Evolutionary conservation across 2,888 invertebrate species (phyloP).

Genomic region (Andrena trimmerana): DNA sequence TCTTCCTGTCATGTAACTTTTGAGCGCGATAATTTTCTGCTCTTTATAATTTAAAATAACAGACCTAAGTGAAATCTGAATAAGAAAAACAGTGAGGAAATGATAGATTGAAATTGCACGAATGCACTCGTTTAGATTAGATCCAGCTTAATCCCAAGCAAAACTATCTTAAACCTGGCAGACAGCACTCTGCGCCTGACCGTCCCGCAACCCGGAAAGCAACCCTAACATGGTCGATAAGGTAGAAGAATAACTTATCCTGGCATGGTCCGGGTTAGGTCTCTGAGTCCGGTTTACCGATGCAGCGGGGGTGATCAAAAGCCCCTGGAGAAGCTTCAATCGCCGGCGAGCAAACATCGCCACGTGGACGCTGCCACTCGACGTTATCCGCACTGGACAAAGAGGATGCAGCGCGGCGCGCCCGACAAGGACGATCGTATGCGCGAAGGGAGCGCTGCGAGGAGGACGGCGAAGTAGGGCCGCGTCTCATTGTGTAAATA

Average conservation of each 20-base stretch:
- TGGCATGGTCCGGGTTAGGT: conserved; percentile 61
- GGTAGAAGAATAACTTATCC: conserved; percentile 76
- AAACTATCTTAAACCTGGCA: neutral
- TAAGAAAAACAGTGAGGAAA: too few species aligned
- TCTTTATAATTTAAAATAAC: too few species aligned
- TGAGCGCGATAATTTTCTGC: too few species aligned
- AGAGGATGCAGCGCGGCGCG: neutral
- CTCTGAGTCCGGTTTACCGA: conserved; percentile 65
- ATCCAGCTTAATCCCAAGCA: too few species aligned
- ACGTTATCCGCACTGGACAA: conserved; percentile 70
- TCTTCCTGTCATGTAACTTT: too few species aligned
- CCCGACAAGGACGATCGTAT: neutral
- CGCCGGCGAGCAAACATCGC: conserved; percentile 77
- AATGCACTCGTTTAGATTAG: too few species aligned
- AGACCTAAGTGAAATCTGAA: too few species aligned
- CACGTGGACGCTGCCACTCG: conserved; percentile 81
- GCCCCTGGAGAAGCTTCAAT: conserved; percentile 42
- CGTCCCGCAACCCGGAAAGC: conserved; percentile 50
- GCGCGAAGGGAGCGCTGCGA: neutral
- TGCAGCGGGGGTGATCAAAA: conserved; percentile 36
- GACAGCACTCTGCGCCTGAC: conserved; percentile 35
- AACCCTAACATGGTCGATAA: conserved; percentile 72
- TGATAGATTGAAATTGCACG: too few species aligned
- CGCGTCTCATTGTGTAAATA: conserved; percentile 81
- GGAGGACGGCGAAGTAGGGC: conserved; percentile 12